Evolutionary conservation across 2,113 vertebrate genomes (phyloP).

Genomic region (Hyperoodon ampullatus): DNA sequence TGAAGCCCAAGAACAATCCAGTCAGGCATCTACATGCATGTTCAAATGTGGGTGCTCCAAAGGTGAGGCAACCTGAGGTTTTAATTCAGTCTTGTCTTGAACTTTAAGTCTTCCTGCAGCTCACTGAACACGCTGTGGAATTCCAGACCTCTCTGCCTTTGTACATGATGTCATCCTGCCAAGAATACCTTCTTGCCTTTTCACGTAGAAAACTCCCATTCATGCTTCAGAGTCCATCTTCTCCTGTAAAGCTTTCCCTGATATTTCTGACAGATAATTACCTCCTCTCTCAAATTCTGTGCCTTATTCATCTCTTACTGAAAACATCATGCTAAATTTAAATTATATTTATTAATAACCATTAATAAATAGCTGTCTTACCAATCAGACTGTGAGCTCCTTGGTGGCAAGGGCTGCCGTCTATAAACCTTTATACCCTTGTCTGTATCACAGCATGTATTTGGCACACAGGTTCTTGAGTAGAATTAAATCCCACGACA

Average conservation of each 20-base stretch:
- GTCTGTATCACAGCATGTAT: not conserved
- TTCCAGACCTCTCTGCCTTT: conserved; percentile 9
- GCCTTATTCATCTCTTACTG: not conserved
- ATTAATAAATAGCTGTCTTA: not conserved
- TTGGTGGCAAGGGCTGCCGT: not conserved
- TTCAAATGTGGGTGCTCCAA: not conserved
- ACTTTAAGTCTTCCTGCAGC: not conserved
- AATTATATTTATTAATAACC: conserved; percentile 9
- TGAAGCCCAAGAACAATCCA: not conserved
- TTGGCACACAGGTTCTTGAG: not conserved
- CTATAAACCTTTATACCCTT: not conserved
- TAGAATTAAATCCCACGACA: not conserved
- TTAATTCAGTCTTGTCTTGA: not conserved
- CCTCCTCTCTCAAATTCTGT: not conserved
- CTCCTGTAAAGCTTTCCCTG: not conserved
- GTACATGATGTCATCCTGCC: not conserved
- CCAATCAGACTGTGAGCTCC: not conserved
- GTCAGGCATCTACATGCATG: not conserved
- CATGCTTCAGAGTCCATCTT: not conserved
- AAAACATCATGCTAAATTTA: not conserved
- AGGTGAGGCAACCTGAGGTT: not conserved
- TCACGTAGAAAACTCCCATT: not conserved
- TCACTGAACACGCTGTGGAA: not conserved
- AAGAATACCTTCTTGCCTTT: not conserved
- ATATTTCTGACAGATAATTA: not conserved